Conservation (phyloP, 2,888 invertebrate species). For the Tineola bisselliella region DNA sequence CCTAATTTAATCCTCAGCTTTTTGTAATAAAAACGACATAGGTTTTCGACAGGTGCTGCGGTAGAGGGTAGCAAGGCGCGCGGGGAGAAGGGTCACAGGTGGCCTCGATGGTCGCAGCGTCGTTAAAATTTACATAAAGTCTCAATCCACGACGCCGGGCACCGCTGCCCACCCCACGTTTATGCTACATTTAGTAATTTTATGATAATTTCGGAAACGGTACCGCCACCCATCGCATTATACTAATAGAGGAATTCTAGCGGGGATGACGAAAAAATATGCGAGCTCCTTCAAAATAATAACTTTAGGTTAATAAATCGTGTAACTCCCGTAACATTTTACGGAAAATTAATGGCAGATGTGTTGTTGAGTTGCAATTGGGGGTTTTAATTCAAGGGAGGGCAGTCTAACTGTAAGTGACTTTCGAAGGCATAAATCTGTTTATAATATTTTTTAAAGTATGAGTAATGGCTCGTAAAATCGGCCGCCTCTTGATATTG, state of each 20-base stretch:
- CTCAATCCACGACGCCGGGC: constrained; percentile 63
- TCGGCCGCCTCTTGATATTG: constrained; percentile 17
- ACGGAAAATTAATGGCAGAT: constrained; percentile 61
- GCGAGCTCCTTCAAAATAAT: constrained; percentile 53
- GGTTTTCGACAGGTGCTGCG: constrained; percentile 65
- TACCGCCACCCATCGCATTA: constrained; percentile 67
- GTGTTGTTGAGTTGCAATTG: constrained; percentile 51
- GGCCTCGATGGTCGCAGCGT: constrained; percentile 66
- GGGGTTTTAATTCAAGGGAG: constrained; percentile 26
- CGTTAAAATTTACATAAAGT: constrained; percentile 70
- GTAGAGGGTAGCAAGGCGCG: constrained; percentile 21
- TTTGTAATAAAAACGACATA: constrained; percentile 68
- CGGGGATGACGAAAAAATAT: constrained; percentile 42
- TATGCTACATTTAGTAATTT: constrained; percentile 70
- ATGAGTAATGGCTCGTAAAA: constrained; percentile 58
- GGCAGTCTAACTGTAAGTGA: constrained; percentile 40
- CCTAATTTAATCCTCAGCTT: constrained; percentile 65
- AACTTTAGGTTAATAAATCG: constrained; percentile 63
- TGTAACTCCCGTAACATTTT: constrained; percentile 49
- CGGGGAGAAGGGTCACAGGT: constrained; percentile 53
- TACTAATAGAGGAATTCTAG: constrained; percentile 62
- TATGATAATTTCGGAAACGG: constrained; percentile 68
- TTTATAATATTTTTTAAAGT: constrained; percentile 10
- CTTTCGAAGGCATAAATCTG: constrained; percentile 60
- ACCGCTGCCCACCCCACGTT: constrained; percentile 58